Evolutionary conservation across 2,797 vertebrate genomes (phyloP).

Genomic region (Enteromius unitaeniatus): DNA sequence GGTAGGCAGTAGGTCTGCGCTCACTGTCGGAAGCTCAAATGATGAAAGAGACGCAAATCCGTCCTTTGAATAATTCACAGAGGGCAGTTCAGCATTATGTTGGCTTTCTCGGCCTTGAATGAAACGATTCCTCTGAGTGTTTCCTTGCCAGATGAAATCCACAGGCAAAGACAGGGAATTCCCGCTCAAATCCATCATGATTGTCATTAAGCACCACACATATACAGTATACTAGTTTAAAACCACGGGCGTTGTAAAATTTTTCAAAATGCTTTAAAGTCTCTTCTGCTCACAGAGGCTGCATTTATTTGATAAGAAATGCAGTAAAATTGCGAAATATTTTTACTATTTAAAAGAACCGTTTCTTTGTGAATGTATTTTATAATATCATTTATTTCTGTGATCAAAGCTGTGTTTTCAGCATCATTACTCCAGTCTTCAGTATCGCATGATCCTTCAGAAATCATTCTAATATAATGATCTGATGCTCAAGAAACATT

Average conservation of each 20-base stretch:
- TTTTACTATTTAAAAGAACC: not conserved
- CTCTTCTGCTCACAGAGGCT: not conserved
- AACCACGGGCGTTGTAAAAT: not conserved
- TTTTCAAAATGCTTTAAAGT: not conserved
- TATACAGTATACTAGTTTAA: not conserved
- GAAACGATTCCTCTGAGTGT: slow-evolving; percentile 3
- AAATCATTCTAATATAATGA: not conserved
- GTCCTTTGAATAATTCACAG: slow-evolving; percentile 29
- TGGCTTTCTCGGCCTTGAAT: not conserved
- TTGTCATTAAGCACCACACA: not conserved
- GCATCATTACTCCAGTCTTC: not conserved
- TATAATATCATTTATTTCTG: not conserved
- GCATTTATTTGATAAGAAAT: not conserved
- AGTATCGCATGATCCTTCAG: not conserved
- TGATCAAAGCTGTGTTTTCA: not conserved
- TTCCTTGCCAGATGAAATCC: not conserved
- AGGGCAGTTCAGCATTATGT: slow-evolving; percentile 13
- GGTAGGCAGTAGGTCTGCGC: not conserved
- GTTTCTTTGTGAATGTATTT: not conserved
- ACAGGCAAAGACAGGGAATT: slow-evolving; percentile 8
- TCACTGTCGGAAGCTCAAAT: slow-evolving; percentile 22
- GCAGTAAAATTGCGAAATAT: not conserved
- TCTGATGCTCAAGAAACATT: not conserved
- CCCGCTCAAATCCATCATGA: not conserved
- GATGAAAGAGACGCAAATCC: slow-evolving; percentile 30